Percentiles rank a stretch among this genome's conserved stretches.
Conservation (phyloP, 2,888 invertebrate species). For the Drosophila diplacantha region DNA sequence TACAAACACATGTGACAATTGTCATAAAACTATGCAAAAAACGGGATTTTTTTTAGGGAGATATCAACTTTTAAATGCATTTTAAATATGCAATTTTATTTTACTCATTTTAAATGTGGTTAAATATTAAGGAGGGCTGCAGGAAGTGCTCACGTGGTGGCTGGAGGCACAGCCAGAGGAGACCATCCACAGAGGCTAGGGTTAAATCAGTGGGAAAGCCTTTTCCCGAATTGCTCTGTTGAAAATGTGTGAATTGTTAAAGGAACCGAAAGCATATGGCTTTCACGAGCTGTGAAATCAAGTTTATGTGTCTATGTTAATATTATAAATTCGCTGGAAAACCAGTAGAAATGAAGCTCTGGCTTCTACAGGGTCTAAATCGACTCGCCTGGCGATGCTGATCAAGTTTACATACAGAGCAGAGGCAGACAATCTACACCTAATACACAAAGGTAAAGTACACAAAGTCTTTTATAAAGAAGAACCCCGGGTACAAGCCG, state of each 20-base stretch:
- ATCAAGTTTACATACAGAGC: neutral
- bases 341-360: neutral
- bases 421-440: too few relatives aligned
- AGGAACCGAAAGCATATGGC: too few relatives aligned
- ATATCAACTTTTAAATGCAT: neutral
- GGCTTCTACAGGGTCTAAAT: too few relatives aligned
- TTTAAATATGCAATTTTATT: slow-evolving; percentile 7
- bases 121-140: neutral
- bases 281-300: neutral
- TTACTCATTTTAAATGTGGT: neutral
- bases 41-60: neutral
- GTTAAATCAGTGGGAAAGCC: neutral
- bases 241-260: neutral
- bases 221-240: neutral
- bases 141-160: too few relatives aligned
- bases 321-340: too few relatives aligned
- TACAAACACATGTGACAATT: slow-evolving; percentile 3
- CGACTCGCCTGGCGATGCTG: neutral
- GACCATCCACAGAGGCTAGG: neutral
- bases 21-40: neutral
- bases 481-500: neutral
- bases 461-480: neutral
- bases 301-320: neutral
- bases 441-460: neutral
- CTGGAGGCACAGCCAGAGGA: too few relatives aligned